Conservation (phyloP, 1,140 invertebrate species). For the Heliconius nattereri region DNA sequence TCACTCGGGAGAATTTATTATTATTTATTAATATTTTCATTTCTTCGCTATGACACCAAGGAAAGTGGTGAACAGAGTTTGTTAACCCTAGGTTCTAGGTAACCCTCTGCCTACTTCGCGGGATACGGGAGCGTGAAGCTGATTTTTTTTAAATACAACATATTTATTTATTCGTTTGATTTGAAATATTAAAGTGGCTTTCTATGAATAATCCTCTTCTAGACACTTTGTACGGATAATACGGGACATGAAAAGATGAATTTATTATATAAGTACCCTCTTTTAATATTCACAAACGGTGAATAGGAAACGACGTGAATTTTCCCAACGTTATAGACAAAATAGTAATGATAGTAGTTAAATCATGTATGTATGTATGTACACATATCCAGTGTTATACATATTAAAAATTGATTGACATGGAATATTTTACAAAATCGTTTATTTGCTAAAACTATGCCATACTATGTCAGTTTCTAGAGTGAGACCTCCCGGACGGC, state of each 20-base stretch:
- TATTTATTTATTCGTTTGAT: background rate
- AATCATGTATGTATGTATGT: background rate
- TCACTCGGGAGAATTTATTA: no score
- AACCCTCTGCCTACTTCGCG: no score
- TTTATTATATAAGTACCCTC: background rate
- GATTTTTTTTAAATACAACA: background rate
- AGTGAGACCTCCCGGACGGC: no score
- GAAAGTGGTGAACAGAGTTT: no score
- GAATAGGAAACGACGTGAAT: background rate
- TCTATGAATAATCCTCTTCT: background rate
- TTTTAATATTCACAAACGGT: background rate
- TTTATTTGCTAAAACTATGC: no score
- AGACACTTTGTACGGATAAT: background rate
- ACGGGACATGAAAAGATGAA: background rate
- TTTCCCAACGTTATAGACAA: background rate
- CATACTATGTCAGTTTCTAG: no score
- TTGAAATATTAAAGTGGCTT: background rate
- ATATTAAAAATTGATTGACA: background rate
- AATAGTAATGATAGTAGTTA: background rate
- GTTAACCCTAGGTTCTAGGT: no score
- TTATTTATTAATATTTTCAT: no score
- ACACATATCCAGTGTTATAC: no score
- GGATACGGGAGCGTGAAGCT: no score
- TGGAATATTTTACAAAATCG: no score
- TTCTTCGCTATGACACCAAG: no score